Percentiles rank a stretch among this genome's conserved stretches.
phyloP scores from a whole-genome alignment of 2,888 invertebrate genomes.

The Sphaerophoria rueppellii region DNA sequence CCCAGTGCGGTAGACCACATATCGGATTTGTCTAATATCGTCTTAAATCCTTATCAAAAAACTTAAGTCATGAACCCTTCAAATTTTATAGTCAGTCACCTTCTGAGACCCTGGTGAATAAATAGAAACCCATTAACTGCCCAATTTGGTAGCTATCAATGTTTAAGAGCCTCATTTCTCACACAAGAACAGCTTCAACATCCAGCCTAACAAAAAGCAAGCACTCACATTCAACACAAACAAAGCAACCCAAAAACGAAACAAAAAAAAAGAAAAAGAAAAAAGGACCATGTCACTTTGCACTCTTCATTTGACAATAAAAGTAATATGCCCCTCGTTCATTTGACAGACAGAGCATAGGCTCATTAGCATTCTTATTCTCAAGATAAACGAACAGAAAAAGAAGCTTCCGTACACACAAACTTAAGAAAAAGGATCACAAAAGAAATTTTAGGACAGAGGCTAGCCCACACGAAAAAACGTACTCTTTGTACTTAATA shows the following conservation, averaged over 20 bases:
- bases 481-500: conserved; percentile 50
- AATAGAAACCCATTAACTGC: conserved; percentile 38
- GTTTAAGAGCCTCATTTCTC: conserved; percentile 63
- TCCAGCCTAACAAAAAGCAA: background rate
- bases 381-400: conserved; percentile 12
- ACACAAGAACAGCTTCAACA: conserved; percentile 1
- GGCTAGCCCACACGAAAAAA: conserved; percentile 20
- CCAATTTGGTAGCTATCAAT: conserved; percentile 65
- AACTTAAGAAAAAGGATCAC: conserved; percentile 5
- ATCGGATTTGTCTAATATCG: too few species aligned
- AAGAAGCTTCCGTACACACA: conserved; percentile 1
- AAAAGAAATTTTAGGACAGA: conserved; percentile 11
- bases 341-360: conserved; percentile 45
- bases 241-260: conserved; percentile 9
- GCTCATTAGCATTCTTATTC: conserved; percentile 58
- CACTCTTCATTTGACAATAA: conserved; percentile 62
- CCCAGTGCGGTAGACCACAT: too few species aligned
- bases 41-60: conserved; percentile 14
- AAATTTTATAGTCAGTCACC: conserved; percentile 1
- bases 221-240: background rate
- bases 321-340: conserved; percentile 55
- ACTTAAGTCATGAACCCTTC: conserved; percentile 2
- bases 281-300: conserved; percentile 53
- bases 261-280: background rate
- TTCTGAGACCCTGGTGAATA: conserved; percentile 15